A percentile compares a stretch with the other conserved stretches of the same genome.
Evolutionary conservation across 2,113 vertebrate species (phyloP).

Genomic region (Aepyceros melampus): DNA sequence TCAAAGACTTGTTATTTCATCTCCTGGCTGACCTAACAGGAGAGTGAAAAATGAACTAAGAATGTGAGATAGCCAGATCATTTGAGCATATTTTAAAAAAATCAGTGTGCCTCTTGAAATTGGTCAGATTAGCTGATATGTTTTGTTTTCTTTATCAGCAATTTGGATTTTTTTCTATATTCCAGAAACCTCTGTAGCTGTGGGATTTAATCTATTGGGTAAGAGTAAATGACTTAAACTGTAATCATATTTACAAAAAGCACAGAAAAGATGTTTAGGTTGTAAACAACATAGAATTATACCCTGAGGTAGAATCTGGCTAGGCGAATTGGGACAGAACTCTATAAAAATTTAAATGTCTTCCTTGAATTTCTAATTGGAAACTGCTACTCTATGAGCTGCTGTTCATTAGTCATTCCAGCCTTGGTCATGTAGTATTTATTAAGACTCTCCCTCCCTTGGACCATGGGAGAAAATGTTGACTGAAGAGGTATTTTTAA

Average conservation of each 20-base stretch:
- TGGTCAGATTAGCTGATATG: background rate
- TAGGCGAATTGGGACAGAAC: background rate
- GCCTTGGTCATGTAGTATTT: background rate
- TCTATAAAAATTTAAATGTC: constrained; percentile 26
- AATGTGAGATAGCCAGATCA: background rate
- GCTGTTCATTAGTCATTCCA: background rate
- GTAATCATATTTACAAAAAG: constrained; percentile 29
- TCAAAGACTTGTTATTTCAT: constrained; percentile 29
- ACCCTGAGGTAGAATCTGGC: background rate
- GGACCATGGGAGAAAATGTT: background rate
- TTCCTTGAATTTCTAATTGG: constrained; percentile 31
- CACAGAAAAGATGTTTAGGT: background rate
- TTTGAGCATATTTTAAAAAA: background rate
- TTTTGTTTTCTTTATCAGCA: background rate
- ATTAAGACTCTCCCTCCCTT: background rate
- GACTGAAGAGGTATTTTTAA: background rate
- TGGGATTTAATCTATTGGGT: constrained; percentile 11
- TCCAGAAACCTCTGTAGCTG: background rate
- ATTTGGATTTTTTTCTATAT: background rate
- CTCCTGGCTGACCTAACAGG: constrained; percentile 12
- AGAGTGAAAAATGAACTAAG: constrained; percentile 23
- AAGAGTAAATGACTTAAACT: constrained; percentile 8
- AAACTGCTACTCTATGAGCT: background rate
- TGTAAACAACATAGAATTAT: background rate
- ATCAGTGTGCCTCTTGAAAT: background rate